Evolutionary conservation across 2,797 vertebrate genomes (phyloP).

Genomic region (Hybognathus amarus): DNA sequence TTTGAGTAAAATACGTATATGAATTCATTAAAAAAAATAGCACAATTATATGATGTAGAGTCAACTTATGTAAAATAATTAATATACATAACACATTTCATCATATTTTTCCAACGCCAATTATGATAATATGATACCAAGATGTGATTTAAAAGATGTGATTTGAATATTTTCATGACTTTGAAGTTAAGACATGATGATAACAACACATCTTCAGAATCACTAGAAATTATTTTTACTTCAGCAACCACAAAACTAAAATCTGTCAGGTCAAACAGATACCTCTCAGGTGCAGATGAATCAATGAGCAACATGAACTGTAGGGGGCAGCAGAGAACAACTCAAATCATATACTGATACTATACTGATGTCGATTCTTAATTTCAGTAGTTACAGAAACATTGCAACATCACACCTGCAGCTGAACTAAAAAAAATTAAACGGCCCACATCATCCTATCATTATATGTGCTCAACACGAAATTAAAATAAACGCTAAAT

Average conservation of each 20-base stretch:
- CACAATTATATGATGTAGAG: background rate
- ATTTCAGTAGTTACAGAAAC: background rate
- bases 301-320: background rate
- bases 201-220: background rate
- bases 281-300: background rate
- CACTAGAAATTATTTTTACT: background rate
- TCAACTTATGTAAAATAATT: background rate
- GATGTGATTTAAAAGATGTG: too few relatives aligned
- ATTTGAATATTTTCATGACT: background rate
- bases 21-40: background rate
- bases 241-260: background rate
- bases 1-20: background rate
- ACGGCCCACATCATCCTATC: background rate
- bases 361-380: background rate
- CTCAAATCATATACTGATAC: background rate
- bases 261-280: background rate
- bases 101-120: background rate
- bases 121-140: background rate
- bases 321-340: conserved; percentile 49
- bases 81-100: background rate
- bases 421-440: background rate
- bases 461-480: background rate
- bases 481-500: background rate
- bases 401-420: background rate
- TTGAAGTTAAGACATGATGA: background rate